Evolutionary conservation across 2,797 vertebrate genomes (phyloP).

Genomic region (Hypotaenidia philippensis): DNA sequence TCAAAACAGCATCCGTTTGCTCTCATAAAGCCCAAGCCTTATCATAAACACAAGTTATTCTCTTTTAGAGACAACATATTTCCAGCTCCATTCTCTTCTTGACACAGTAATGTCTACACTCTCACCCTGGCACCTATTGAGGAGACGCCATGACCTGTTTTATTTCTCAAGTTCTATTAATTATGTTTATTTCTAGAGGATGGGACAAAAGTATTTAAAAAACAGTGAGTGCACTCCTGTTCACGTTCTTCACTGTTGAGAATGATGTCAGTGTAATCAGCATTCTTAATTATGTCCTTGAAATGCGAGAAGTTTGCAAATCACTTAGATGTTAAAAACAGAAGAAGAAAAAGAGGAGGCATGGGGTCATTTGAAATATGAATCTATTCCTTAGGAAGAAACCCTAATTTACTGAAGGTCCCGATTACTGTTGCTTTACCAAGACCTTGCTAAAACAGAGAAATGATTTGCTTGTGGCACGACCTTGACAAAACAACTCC

Average conservation of each 20-base stretch:
- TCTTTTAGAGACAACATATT: background rate
- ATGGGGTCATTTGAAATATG: slow-evolving; percentile 39
- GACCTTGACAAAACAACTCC: slow-evolving; percentile 52
- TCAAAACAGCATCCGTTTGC: background rate
- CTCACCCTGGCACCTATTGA: slow-evolving; percentile 1
- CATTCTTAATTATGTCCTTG: slow-evolving; percentile 71
- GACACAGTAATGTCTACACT: background rate
- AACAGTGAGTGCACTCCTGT: background rate
- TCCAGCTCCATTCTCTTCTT: background rate
- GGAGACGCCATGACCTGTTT: slow-evolving; percentile 4
- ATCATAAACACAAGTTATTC: slow-evolving; percentile 34
- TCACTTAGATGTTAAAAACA: slow-evolving; percentile 24
- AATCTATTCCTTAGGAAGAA: slow-evolving; percentile 33
- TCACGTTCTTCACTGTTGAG: slow-evolving; percentile 22
- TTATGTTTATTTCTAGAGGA: slow-evolving; percentile 52
- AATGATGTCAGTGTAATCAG: slow-evolving; percentile 65
- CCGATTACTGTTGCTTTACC: slow-evolving; percentile 14
- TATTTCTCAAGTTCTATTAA: slow-evolving; percentile 41
- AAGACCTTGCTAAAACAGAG: slow-evolving; percentile 29
- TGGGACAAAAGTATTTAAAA: slow-evolving; percentile 44
- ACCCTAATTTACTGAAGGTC: slow-evolving; percentile 55
- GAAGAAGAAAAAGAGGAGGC: background rate
- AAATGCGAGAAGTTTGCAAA: slow-evolving; percentile 63
- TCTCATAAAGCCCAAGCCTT: slow-evolving; percentile 14
- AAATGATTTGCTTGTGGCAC: slow-evolving; percentile 18